Evolutionary conservation across 1,140 invertebrate species (phyloP), one percentile per base, ranked within the genome.

Genomic region (Diabrotica virgifera): DNA sequence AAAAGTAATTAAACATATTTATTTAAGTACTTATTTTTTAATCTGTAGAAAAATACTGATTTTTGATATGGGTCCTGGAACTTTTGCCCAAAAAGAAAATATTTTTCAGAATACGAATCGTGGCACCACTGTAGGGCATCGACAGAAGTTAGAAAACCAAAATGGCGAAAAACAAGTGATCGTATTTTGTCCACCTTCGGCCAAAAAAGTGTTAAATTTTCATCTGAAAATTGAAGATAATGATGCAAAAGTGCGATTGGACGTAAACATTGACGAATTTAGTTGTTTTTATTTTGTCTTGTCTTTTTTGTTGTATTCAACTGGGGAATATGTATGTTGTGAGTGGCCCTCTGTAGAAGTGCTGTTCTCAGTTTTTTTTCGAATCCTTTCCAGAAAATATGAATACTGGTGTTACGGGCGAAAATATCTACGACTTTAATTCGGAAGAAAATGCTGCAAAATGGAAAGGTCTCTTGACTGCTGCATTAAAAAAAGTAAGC

Each of bases 381-480:
- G 12, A 50, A n/a, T 46, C 40, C 40, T n/a, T 46, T 46, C n/a
- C n/a, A 46, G 40, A 38, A 68, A 70, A 70, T 70, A 68, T 70
- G 64, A 68, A 70, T 70, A 65, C 67, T 62, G 51, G 62, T 58
- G 71, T 72, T 50, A 68, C 72, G 52, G 71, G 67, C 80, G 83
- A 84, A 74, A 85, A 85, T 75, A 86, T 86, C 77, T 95, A 94
- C 82, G 91, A 95, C 82, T 95, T 95, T 80, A 86, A 89, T 76
- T 92, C 91, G 76, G 89, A 90, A 73, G 93, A 95, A 79, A 95
- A 95, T 81, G 85, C 86, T 68, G 84, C 85, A 69, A 94, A 94
- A 85, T 97, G 94, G 94, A 91, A 89, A 77, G 91, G 92, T 70
- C 84, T 96, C 50, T 92, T 96, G 81, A 87, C 92, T 74, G 87